Percentiles rank a stretch among this genome's conserved stretches.
phyloP scores from a whole-genome alignment of 2,113 vertebrate genomes.

The Seriola aureovittata region DNA sequence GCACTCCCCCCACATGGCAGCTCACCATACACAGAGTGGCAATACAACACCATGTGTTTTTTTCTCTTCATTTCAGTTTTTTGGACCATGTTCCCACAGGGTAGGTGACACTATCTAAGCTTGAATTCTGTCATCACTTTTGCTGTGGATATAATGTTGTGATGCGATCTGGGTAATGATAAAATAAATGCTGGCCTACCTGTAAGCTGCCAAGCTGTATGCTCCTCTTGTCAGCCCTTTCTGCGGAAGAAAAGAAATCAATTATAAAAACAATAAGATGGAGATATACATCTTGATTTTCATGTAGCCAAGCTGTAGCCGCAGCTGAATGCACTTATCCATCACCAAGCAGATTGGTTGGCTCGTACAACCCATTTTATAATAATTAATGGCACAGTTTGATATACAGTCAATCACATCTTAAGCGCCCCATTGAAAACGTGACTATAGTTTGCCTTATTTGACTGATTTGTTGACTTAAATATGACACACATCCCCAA shows the following conservation, averaged over 20 bases:
- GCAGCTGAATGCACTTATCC: not conserved
- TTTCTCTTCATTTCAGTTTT: not conserved
- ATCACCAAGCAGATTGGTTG: slow-evolving; percentile 2
- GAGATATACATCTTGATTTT: not conserved
- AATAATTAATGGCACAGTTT: slow-evolving; percentile 12
- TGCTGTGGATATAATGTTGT: not conserved
- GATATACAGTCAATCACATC: slow-evolving; percentile 7
- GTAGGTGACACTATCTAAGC: not conserved
- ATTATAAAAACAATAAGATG: not conserved
- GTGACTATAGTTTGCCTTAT: not conserved
- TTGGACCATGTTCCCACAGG: not conserved
- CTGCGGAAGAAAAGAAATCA: slow-evolving; percentile 22
- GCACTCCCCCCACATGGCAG: not conserved
- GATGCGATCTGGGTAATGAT: not conserved
- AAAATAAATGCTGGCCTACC: slow-evolving; percentile 19
- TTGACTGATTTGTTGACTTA: slow-evolving; percentile 47
- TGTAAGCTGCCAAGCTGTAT: not conserved
- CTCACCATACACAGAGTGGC: not conserved
- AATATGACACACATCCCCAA: slow-evolving; percentile 38
- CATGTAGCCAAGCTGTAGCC: not conserved
- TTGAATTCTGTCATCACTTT: not conserved
- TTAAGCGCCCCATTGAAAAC: not conserved
- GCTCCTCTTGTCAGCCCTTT: not conserved
- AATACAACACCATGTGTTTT: slow-evolving; percentile 13
- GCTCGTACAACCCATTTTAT: not conserved